A percentile compares a stretch with the other conserved stretches of the same genome.
These are phyloP conservation scores for Temnothorax unifasciatus DNA, from an alignment of 2,888 invertebrate genomes.

Conservation along the genomic window DNA sequence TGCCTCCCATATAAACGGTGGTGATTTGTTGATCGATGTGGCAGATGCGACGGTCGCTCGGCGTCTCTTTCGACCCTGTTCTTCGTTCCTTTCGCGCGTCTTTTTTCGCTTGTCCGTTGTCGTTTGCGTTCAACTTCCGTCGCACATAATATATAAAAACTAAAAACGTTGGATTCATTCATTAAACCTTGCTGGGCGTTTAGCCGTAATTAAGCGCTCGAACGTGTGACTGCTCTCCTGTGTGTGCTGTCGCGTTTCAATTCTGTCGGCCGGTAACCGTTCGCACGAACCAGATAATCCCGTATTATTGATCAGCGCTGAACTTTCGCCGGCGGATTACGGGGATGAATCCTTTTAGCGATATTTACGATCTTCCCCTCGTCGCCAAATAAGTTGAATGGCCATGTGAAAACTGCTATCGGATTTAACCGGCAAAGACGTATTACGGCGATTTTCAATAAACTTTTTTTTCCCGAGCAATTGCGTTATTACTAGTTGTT, in stretches of 20 bases:
- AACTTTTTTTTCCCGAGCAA: not conserved
- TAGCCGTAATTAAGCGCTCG: slow-evolving; percentile 68
- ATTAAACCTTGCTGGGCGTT: slow-evolving; percentile 60
- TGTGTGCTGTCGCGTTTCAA: not conserved
- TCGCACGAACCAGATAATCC: slow-evolving; percentile 61
- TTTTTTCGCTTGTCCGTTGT: not conserved
- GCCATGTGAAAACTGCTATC: not conserved
- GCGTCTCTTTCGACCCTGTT: slow-evolving; percentile 54
- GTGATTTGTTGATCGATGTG: slow-evolving; percentile 80
- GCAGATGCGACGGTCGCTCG: slow-evolving; percentile 70
- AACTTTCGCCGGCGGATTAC: slow-evolving; percentile 49
- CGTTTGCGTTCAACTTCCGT: not conserved
- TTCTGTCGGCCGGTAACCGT: slow-evolving; percentile 1
- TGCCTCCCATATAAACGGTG: slow-evolving; percentile 59
- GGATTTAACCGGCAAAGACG: slow-evolving; percentile 7
- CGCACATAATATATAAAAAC: not conserved
- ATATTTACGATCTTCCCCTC: slow-evolving; percentile 35
- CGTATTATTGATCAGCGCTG: slow-evolving; percentile 57
- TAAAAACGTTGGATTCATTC: slow-evolving; percentile 58
- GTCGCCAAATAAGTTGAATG: not conserved
- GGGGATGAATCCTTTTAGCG: slow-evolving; percentile 49
- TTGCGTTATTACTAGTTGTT: not conserved
- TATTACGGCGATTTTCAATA: not conserved
- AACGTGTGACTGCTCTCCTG: slow-evolving; percentile 24
- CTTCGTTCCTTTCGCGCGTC: slow-evolving; percentile 1